Base-by-base conservation (phyloP, 1,140 invertebrate genomes). In the Teleogryllus occipitalis region DNA sequence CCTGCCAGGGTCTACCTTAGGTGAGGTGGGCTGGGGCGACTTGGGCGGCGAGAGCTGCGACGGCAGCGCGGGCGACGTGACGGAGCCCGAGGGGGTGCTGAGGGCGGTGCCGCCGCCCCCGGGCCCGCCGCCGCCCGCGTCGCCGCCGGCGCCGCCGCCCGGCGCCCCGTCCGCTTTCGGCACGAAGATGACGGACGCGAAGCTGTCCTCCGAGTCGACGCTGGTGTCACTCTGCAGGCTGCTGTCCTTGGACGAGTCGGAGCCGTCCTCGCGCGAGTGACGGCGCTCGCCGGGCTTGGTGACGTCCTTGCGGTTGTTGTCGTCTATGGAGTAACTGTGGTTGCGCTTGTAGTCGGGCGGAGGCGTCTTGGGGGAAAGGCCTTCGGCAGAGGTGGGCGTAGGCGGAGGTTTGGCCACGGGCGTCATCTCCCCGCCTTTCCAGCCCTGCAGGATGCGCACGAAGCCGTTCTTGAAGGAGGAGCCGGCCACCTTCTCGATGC, bases 91-190 rank as follows among this genome's bases (percentile, higher is more conserved):
- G 49, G 94, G 94, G 84, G 96, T 95, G 86, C 94, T 96, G 82
- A 97, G 95, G 86, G 97, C 95, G 7, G 97, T 93, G 86, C 95
- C 96, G 0, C 95, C 96, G 83, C 97, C 95, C 85, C 95, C 96
- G 85, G 96, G 95, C 75, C 97, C 88, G 85, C 95, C 96, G 83
- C 94, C 95, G 83, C 97, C 95, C 87, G 97, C 97, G 3, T 94
- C 95, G 0, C 95, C 96, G 84, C 96, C 95, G 0, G 95, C 96
- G 10, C 94, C 94, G 81, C 65, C 78, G 27, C 78, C n/a, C 27
- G 27, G 18, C 49, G 15, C 47, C 22, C 21, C 27, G 47, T 89
- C 89, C 81, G 88, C 88, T 83, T 93, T 93, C 74, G 95, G 95
- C 82, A 96, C 92, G 83, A 93, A 96, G 83, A 97, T 97, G 10